These are phyloP conservation scores for Cassiopea andromeda DNA, from an alignment of 30 jellyfish, hydroid and myxozoan genomes.

Conservation along the genomic window DNA sequence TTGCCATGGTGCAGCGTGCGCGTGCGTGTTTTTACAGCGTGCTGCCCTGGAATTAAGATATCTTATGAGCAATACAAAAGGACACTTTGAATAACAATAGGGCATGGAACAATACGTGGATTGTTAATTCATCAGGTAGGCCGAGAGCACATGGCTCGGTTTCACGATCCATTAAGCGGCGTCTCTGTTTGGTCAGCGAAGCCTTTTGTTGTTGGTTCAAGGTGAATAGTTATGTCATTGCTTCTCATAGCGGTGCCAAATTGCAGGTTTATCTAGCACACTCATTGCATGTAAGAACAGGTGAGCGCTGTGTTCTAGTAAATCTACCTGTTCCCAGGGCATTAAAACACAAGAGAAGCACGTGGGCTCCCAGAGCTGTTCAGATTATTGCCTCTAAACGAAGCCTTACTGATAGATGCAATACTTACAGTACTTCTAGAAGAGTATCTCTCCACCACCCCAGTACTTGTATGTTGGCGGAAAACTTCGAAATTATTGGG, in stretches of 20 bases:
- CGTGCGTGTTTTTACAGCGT: constrained; percentile 53
- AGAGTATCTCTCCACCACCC: too few species aligned
- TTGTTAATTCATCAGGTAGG: constrained; percentile 63
- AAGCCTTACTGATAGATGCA: too few species aligned
- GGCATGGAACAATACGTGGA: constrained; percentile 19
- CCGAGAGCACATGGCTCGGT: constrained; percentile 48
- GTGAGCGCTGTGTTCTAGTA: neutral
- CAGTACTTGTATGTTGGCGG: too few species aligned
- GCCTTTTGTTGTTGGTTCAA: constrained; percentile 11
- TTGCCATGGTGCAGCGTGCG: constrained; percentile 71
- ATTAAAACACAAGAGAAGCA: neutral
- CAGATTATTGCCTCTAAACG: neutral
- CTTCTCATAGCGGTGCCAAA: neutral
- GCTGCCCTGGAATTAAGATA: constrained; percentile 70
- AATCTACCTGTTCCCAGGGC: constrained; percentile 31
- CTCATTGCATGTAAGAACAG: neutral
- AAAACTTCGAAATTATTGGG: too few species aligned
- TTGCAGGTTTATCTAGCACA: neutral
- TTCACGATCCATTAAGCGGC: constrained; percentile 54
- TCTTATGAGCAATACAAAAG: constrained; percentile 43
- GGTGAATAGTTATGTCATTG: neutral
- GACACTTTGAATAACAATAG: constrained; percentile 12
- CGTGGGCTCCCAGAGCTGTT: neutral
- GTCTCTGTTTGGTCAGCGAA: neutral
- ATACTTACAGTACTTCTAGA: too few species aligned